Evolutionary conservation across 2,113 vertebrate species (phyloP).

Genomic region (Sylvia atricapilla): DNA sequence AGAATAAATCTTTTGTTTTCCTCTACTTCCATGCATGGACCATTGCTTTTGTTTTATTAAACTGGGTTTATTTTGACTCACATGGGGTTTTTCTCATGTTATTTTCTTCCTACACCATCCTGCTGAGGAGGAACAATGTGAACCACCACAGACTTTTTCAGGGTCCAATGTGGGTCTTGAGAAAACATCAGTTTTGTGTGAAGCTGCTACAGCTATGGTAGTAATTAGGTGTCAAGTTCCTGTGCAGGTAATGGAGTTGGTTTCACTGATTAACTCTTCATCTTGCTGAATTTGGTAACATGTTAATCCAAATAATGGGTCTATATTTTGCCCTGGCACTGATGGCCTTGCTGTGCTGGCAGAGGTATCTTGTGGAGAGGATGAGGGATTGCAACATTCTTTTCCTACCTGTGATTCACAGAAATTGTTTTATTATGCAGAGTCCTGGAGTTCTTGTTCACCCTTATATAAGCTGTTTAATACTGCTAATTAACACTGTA

Average conservation of each 20-base stretch:
- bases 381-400: neutral
- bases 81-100: neutral
- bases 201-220: neutral
- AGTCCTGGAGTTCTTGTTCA: neutral
- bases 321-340: neutral
- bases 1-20: neutral
- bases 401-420: neutral
- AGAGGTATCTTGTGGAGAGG: neutral
- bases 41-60: neutral
- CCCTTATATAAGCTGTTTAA: neutral
- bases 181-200: neutral
- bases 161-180: neutral
- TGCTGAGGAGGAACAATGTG: neutral
- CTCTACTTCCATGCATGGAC: neutral
- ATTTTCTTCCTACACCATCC: accelerated
- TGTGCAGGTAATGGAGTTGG: neutral
- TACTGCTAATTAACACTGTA: neutral
- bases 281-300: neutral
- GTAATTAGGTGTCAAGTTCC: neutral
- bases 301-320: neutral
- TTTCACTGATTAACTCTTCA: neutral
- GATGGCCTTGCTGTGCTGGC: neutral
- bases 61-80: neutral
- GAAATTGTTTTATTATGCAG: neutral
- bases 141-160: neutral